phyloP scores from a whole-genome alignment of 2,888 invertebrate genomes.

The Auanema sp. region DNA sequence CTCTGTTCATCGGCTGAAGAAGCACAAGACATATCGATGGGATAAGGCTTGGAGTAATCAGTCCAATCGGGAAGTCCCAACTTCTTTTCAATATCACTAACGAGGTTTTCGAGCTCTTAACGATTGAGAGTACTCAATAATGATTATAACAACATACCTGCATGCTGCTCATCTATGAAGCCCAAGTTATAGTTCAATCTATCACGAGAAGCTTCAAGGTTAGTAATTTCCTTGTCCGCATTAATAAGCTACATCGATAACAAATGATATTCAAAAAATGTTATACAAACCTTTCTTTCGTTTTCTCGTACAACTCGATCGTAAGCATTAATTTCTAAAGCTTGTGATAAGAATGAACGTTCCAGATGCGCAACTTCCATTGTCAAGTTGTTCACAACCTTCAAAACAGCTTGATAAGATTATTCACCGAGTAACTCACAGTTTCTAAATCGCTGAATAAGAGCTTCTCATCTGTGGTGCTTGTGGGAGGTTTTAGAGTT shows the following conservation, averaged over 20 bases:
- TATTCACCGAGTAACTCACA: conserved; percentile 1
- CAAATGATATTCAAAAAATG: background rate
- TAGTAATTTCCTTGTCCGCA: conserved; percentile 29
- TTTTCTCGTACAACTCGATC: conserved; percentile 29
- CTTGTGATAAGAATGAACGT: conserved; percentile 24
- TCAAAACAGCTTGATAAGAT: background rate
- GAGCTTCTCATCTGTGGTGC: background rate
- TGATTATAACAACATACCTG: conserved; percentile 17
- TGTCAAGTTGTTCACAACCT: conserved; percentile 23
- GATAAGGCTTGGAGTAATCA: conserved; percentile 10
- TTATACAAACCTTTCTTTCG: conserved; percentile 17
- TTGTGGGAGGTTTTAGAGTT: too few species aligned
- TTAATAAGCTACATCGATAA: conserved; percentile 23
- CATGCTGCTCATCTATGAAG: conserved; percentile 42
- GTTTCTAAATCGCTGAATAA: conserved; percentile 24
- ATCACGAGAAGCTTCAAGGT: conserved; percentile 38
- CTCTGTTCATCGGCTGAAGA: conserved; percentile 36
- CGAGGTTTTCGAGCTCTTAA: conserved; percentile 34
- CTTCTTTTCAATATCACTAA: conserved; percentile 34
- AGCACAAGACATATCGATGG: conserved; percentile 28
- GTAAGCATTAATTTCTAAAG: conserved; percentile 29
- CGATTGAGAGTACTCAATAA: background rate
- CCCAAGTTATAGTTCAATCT: conserved; percentile 35
- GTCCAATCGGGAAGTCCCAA: conserved; percentile 35
- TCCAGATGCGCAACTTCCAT: conserved; percentile 25